Percentiles rank a stretch among this genome's conserved stretches.
phyloP scores from a whole-genome alignment of 1,140 invertebrate genomes.

The Drosophila azteca region DNA sequence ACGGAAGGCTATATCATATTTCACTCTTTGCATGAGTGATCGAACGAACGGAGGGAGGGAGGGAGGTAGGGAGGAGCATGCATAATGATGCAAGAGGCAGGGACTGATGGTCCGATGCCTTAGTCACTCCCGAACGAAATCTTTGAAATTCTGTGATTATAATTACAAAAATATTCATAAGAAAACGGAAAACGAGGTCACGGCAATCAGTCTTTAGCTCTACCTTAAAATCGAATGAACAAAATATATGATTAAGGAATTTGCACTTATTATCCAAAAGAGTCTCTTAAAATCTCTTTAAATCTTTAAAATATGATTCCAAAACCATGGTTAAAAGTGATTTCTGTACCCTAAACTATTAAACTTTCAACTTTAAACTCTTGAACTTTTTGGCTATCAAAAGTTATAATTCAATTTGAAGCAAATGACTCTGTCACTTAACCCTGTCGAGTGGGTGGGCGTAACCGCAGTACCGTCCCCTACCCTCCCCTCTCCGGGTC shows the following conservation, averaged over 20 bases:
- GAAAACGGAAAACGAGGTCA: conserved; percentile 24
- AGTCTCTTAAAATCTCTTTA: too few relatives aligned
- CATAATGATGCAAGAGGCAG: background rate
- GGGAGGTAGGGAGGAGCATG: too few relatives aligned
- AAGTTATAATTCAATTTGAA: conserved; percentile 11
- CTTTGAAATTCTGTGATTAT: conserved; percentile 36
- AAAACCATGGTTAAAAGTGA: too few relatives aligned
- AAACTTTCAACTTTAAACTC: too few relatives aligned
- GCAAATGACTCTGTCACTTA: conserved; percentile 16
- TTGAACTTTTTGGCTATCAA: background rate
- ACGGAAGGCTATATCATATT: conserved; percentile 39
- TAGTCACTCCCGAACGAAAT: conserved; percentile 15
- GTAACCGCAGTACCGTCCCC: too few relatives aligned
- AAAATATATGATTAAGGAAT: conserved; percentile 13
- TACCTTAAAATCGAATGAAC: conserved; percentile 3
- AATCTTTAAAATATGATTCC: too few relatives aligned
- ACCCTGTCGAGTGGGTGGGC: background rate
- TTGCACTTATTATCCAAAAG: too few relatives aligned
- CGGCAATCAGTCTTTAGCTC: conserved; percentile 17
- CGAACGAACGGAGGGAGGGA: background rate
- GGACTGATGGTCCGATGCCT: background rate
- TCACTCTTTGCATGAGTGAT: conserved; percentile 5
- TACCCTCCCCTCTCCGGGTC: background rate
- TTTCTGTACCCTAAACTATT: too few relatives aligned
- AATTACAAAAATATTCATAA: conserved; percentile 3